Evolutionary conservation across 2,888 invertebrate species (phyloP).

Genomic region (Heliconius aoede): DNA sequence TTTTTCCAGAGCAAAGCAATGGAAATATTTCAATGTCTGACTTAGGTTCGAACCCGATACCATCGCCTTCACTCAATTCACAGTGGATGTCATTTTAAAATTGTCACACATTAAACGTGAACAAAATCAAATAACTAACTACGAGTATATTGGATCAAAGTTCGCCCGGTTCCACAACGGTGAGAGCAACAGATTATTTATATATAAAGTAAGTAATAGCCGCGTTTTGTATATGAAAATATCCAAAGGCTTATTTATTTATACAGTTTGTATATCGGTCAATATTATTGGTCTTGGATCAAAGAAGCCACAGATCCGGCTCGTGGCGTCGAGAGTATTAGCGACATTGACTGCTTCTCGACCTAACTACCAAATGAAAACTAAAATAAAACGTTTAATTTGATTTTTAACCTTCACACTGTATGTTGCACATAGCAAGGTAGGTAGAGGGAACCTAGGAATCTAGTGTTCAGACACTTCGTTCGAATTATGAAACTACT

Average conservation of each 20-base stretch:
- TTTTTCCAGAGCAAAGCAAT: background rate
- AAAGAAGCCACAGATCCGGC: conserved; percentile 56
- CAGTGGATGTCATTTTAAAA: background rate
- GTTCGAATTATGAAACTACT: too few species aligned
- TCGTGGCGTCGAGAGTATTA: conserved; percentile 21
- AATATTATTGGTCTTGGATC: conserved; percentile 72
- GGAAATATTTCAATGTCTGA: background rate
- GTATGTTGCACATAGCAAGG: too few species aligned
- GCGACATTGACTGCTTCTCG: conserved; percentile 15
- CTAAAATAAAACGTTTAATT: background rate
- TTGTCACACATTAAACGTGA: background rate
- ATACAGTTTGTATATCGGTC: conserved; percentile 59
- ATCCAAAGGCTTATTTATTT: conserved; percentile 60
- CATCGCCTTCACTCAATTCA: background rate
- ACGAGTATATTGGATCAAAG: conserved; percentile 45
- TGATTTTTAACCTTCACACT: background rate
- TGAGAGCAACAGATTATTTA: conserved; percentile 65
- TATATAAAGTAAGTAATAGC: conserved; percentile 58
- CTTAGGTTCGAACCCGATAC: background rate
- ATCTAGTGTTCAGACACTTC: too few species aligned
- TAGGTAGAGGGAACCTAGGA: too few species aligned
- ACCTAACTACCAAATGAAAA: conserved; percentile 11
- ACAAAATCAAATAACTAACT: background rate
- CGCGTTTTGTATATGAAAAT: conserved; percentile 49
- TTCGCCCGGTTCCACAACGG: conserved; percentile 51